Base-by-base conservation (phyloP, 2,113 vertebrate species). In the Romanogobio albipinnatus region DNA sequence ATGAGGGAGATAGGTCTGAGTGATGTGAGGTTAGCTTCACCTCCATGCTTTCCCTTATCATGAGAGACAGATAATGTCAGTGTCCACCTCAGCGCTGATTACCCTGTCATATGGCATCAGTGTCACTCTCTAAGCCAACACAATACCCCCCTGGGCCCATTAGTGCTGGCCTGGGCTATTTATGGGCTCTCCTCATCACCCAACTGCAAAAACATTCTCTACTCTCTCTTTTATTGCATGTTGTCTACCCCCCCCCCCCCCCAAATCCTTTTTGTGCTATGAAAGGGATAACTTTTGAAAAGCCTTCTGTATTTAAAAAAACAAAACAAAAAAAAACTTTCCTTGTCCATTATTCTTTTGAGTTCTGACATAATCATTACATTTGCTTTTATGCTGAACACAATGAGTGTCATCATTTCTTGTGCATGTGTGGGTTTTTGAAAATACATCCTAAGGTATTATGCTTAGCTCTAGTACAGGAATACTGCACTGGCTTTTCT, bases 401-500 rank as follows among this genome's bases (percentile, higher is more conserved):
- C 86, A 89, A 79, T 90, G 91, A 92, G 92, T 85, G 88, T 91
- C 92, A 93, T 93, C 90, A 93, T 94, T 94, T 93, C 91, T 91
- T 90, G 88, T 88, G 88, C 91, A 87, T 90, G 89, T 86, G 91
- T 88, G 87, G 89, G 89, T 89, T 86, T 93, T 68, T 85, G 90
- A 90, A 88, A 89, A 86, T 85, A 83, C 49, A 85, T 89, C 86
- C 47, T 56, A 86, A 87, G 81, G 88, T 91, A 88, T 91, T 89
- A 6, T 53, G 51, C 15, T 53, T 17, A 17, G 53, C 53, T 9
- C 6, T 22, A 56, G 53, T 22, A 56, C 6, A 56, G 7, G 53
- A 19, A 22, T 56, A 56, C 53, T 22, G 53, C 53, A 56, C 17
- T 56, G 17, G 17, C n/a, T n/a, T n/a, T n/a, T 19, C 22, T 56